Evolutionary conservation across 2,888 invertebrate species (phyloP).

Genomic region (Leucania comma): DNA sequence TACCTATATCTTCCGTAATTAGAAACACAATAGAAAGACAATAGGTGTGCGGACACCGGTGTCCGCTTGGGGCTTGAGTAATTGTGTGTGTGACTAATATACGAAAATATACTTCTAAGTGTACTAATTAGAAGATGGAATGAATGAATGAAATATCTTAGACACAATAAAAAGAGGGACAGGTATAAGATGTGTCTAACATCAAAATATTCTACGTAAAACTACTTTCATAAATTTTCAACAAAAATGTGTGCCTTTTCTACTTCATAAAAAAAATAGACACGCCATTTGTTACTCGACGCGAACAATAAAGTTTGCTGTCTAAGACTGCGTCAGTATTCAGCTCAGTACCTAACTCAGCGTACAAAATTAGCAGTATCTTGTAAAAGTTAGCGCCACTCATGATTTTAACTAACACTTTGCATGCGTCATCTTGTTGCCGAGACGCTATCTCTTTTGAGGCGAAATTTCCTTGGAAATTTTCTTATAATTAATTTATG

Average conservation of each 20-base stretch:
- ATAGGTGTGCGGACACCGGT: too few species aligned
- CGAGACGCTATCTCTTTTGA: conserved; percentile 39
- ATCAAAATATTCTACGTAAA: too few species aligned
- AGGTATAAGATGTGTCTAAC: too few species aligned
- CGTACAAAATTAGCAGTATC: conserved; percentile 47
- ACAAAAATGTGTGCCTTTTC: neutral
- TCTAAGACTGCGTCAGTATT: conserved; percentile 20
- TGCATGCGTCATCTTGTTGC: conserved; percentile 51
- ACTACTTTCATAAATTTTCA: neutral
- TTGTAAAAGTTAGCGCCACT: conserved; percentile 52
- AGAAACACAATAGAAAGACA: too few species aligned
- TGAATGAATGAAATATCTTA: too few species aligned
- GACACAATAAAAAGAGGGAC: too few species aligned
- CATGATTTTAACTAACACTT: conserved; percentile 60
- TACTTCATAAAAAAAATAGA: neutral
- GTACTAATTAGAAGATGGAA: too few species aligned
- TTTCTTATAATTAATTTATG: conserved; percentile 33
- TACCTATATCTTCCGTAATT: too few species aligned
- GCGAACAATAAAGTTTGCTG: conserved; percentile 29
- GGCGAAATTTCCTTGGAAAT: conserved; percentile 33
- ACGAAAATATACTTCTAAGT: too few species aligned
- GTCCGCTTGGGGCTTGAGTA: too few species aligned
- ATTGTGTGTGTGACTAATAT: too few species aligned
- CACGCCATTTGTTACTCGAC: neutral
- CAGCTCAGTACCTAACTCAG: conserved; percentile 17